Conservation (phyloP, 2,797 vertebrate species). For the Neomorphus geoffroyi region DNA sequence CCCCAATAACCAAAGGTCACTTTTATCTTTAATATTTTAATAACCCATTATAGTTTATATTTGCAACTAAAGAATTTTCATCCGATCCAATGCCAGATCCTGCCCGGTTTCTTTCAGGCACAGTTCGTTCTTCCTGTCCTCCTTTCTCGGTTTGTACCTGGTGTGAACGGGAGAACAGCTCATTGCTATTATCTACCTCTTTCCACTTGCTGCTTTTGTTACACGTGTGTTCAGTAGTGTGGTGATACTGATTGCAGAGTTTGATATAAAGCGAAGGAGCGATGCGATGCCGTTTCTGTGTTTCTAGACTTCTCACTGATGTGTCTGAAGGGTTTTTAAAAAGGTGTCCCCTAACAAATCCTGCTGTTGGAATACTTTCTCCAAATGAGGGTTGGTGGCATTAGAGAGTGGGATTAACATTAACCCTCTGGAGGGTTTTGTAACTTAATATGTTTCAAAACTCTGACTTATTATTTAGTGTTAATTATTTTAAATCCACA, state of each 20-base stretch:
- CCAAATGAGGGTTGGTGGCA: not conserved
- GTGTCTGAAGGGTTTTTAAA: not conserved
- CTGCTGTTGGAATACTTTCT: not conserved
- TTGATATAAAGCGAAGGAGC: not conserved
- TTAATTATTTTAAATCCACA: not conserved
- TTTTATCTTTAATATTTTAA: conserved; percentile 46
- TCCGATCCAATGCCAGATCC: not conserved
- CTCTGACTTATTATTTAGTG: not conserved
- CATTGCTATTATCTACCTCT: not conserved
- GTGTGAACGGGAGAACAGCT: not conserved
- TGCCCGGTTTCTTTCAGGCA: not conserved
- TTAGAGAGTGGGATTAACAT: not conserved
- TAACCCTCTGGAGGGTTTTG: not conserved
- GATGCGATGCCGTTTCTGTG: not conserved
- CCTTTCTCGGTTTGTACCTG: not conserved
- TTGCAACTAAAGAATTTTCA: not conserved
- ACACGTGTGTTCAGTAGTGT: not conserved
- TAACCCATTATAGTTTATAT: not conserved
- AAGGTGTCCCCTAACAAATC: not conserved
- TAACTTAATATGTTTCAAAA: not conserved
- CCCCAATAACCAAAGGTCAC: not conserved
- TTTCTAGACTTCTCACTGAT: not conserved
- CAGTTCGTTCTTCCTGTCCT: not conserved
- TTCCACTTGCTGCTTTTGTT: not conserved
- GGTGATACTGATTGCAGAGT: not conserved